Evolutionary conservation across 2,888 invertebrate genomes (phyloP).

Genomic region (Xanthorhoe spadicearia): DNA sequence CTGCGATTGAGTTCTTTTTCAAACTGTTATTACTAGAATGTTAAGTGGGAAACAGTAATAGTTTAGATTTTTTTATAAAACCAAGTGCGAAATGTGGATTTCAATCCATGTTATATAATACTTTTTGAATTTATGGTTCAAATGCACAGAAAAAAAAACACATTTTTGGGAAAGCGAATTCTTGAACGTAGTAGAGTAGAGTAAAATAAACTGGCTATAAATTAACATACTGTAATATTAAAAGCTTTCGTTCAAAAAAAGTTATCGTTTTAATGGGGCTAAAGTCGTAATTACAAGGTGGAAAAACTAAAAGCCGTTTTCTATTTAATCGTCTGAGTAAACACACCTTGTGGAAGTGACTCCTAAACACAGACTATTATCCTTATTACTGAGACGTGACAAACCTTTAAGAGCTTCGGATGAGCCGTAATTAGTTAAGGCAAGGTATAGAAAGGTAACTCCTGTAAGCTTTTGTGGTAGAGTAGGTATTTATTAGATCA

Average conservation of each 20-base stretch:
- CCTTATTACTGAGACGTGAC: slow-evolving; percentile 50
- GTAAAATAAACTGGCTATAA: no score
- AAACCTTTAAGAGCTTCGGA: slow-evolving; percentile 40
- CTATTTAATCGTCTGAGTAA: slow-evolving; percentile 26
- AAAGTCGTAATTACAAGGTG: slow-evolving; percentile 2
- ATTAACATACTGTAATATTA: no score
- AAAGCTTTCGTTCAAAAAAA: background rate
- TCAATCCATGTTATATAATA: no score
- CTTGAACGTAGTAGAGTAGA: no score
- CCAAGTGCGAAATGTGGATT: background rate
- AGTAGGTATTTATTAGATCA: no score
- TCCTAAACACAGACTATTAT: slow-evolving; percentile 47
- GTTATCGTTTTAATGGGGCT: background rate
- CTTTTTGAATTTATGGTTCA: no score
- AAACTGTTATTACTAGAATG: background rate
- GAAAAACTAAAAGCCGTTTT: slow-evolving; percentile 16
- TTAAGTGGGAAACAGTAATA: background rate
- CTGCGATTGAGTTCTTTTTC: slow-evolving; percentile 3
- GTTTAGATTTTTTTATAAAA: background rate
- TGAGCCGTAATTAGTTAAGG: background rate
- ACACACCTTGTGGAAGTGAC: slow-evolving; percentile 31
- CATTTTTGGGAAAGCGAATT: no score
- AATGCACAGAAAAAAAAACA: no score
- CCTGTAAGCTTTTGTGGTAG: background rate
- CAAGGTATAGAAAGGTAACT: slow-evolving; percentile 15